Evolutionary conservation across 1,140 invertebrate genomes (phyloP), one percentile per base, ranked within the genome.

Genomic region (Sminthurides bifidus): DNA sequence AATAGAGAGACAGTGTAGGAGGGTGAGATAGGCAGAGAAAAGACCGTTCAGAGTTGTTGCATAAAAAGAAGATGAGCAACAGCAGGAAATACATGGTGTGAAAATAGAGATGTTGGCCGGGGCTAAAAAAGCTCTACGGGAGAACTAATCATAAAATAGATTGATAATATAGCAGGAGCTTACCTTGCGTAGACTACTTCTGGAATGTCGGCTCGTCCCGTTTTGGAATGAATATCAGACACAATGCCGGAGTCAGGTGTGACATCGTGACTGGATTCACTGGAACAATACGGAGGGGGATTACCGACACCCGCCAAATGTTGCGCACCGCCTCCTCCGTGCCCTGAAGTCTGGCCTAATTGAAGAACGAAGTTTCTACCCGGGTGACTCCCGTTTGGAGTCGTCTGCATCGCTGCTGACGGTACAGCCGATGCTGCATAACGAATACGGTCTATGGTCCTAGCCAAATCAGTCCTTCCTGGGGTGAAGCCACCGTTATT

Each of bases 301-400:
- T 65, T 65, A 26, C 56, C 59, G 27, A 60, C 52, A 19, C 57
- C 59, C 37, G 62, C 54, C 46, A 60, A 31, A 46, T 61, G 56
- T 49, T 45, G 52, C 40, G 56, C 15, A 30, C 50, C 44, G 8
- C 52, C 38, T 24, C 46, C 51, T 37, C 50, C 44, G 8, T 52
- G 44, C 23, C 46, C 51, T 49, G 8, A n/a, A 35, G 33, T 35
- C 8, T 35, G 8, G 33, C 57, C 58, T 27, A 65, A 46, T 40
- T 65, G 63, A 27, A 65, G 55, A n/a, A 65, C 63, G 53, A 65
- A 65, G 46, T 65, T 65, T 40, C 63, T 33, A 21, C 63, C 63
- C 24, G 59, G 52, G 38, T 61, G 59, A 55, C 33, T 57, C 30
- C 41, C 50, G 23, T 48, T 62, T 35, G 63, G 57, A 35, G 59